Evolutionary conservation across 2,797 vertebrate species (phyloP), one percentile per base, ranked within the genome.

Genomic region (Danio choprae): DNA sequence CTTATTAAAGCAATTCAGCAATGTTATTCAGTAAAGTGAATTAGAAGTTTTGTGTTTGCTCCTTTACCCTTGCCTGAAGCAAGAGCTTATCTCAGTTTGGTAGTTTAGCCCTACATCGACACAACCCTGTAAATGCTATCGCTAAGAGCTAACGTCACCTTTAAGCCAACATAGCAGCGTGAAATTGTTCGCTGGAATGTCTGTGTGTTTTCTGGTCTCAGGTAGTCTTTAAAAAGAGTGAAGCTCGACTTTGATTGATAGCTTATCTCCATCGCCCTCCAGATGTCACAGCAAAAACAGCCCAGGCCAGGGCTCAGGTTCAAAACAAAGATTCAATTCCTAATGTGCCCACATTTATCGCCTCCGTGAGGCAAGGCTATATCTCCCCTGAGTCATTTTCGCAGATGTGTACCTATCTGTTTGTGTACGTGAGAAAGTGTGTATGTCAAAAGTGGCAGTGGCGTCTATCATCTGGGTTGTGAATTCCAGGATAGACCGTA

Each of bases 281-380:
- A 82, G 46, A 69, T 81, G 77, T 86, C 83, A 84, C 59, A 44
- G 81, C 3, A 18, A 78, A 74, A 60, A 81, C 67, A 77, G 83
- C 59, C 46, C 18, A 22, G 80, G 80, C 60, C 53, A 43, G 71
- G 79, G 70, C 64, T 83, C 48, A 82, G 70, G 84, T 85, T 83
- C 80, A 77, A 74, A 85, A 84, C 73, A 84, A 85, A 78, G 67
- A 58, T 78, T 83, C 77, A 84, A 81, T 78, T 81, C 68, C 74
- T 81, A 77, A 83, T 76, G 79, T 77, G 74, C 76, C 82, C 60
- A 84, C 67, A 85, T 77, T 81, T 83, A 84, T 82, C 15, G 58
- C 72, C 62, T 63, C 50, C 36, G 67, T 79, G 77, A 73, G 65
- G 55, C 78, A 79, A 85, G 83, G 79, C 74, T 65, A 77, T 81